Conservation (phyloP, 2,888 invertebrate species). For the Anarsia innoxiella region DNA sequence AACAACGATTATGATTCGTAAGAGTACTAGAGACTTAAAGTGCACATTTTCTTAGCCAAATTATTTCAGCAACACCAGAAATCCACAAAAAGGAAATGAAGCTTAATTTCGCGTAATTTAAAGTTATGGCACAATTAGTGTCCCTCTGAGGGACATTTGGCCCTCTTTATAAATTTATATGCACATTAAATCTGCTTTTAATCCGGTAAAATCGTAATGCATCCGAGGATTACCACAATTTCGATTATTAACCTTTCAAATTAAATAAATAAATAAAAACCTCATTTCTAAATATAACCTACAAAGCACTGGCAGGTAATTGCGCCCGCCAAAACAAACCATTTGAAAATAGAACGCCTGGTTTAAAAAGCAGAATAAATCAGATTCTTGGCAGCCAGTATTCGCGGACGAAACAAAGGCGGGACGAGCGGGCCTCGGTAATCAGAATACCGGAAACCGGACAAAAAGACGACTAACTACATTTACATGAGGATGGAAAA, state of each 20-base stretch:
- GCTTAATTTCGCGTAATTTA: constrained; percentile 4
- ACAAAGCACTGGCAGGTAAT: no score
- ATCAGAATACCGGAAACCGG: constrained; percentile 14
- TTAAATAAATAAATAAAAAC: no score
- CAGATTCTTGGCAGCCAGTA: not conserved
- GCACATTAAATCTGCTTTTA: not conserved
- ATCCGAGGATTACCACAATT: no score
- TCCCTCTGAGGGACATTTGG: not conserved
- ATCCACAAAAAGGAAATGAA: no score
- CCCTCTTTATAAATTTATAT: not conserved
- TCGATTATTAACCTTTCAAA: no score
- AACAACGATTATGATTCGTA: no score
- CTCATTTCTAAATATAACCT: no score
- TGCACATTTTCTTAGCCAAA: no score
- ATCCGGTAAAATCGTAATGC: not conserved
- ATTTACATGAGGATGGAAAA: not conserved
- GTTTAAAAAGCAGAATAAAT: no score
- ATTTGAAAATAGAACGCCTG: no score
- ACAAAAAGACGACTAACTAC: not conserved
- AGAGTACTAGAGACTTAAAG: no score
- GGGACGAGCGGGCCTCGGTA: not conserved
- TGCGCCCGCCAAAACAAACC: no score
- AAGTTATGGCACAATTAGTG: not conserved
- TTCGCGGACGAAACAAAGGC: not conserved
- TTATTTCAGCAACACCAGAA: not conserved